These are phyloP conservation scores for Mantis religiosa DNA, from an alignment of 2,888 invertebrate genomes.

Conservation along the genomic window DNA sequence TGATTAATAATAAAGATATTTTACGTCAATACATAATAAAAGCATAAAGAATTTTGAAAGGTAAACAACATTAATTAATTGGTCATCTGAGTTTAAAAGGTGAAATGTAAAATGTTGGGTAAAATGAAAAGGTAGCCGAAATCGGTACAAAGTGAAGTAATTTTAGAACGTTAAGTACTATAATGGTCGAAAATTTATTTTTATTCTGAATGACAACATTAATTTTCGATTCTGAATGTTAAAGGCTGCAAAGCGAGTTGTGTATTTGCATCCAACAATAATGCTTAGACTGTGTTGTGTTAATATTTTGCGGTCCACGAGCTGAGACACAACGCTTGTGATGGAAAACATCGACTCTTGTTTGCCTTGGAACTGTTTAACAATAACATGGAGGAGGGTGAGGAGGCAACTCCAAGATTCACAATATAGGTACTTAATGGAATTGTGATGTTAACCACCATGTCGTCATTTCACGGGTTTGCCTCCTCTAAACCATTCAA, in stretches of 20 bases:
- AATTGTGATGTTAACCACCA: neutral
- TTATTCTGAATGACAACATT: too few species aligned
- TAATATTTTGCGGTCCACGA: neutral
- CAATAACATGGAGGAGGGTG: neutral
- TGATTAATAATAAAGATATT: too few species aligned
- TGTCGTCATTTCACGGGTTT: neutral
- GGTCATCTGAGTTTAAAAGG: too few species aligned
- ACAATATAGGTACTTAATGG: neutral
- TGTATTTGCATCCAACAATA: neutral
- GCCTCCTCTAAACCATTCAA: conserved; percentile 13
- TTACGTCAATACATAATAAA: too few species aligned
- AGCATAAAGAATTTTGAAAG: too few species aligned
- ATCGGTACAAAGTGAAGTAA: too few species aligned
- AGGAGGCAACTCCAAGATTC: neutral
- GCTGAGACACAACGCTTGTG: neutral
- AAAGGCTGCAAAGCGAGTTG: neutral
- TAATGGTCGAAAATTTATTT: too few species aligned
- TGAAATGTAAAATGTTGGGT: too few species aligned
- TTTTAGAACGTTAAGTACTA: too few species aligned
- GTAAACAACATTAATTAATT: too few species aligned
- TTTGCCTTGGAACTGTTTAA: neutral
- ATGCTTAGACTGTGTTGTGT: neutral
- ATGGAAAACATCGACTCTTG: neutral
- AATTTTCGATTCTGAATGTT: neutral
- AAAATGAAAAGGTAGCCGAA: too few species aligned